phyloP scores from a whole-genome alignment of 2,888 invertebrate species.

The Galeopsomyia nigrocyanea region DNA sequence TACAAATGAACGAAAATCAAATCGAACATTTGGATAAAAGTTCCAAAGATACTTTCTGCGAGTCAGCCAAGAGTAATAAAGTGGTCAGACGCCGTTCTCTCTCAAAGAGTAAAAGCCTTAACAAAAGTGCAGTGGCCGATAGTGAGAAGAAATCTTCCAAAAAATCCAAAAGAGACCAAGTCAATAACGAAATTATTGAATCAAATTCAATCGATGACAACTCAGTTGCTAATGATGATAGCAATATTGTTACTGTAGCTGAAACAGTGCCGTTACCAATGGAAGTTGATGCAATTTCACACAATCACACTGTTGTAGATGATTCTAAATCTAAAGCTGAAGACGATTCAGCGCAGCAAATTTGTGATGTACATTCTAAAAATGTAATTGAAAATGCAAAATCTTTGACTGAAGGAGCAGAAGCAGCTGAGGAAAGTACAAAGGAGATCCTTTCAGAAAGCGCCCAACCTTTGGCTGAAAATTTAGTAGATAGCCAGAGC shows the following conservation, averaged over 20 bases:
- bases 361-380: conserved; percentile 24
- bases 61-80: not conserved
- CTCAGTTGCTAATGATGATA: conserved; percentile 3
- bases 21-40: conserved; percentile 16
- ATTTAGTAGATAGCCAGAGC: no score
- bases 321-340: no score
- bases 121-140: not conserved
- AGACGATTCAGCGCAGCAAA: no score
- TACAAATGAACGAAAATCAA: conserved; percentile 1
- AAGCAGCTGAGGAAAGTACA: no score
- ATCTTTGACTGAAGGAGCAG: not conserved
- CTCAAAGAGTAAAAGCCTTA: not conserved
- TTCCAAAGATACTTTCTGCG: conserved; percentile 3
- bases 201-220: not conserved
- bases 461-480: no score
- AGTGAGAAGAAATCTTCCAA: not conserved
- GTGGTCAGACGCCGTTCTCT: not conserved
- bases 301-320: no score
- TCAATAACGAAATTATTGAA: no score
- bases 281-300: no score
- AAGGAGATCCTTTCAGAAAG: no score
- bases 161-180: not conserved
- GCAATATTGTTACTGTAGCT: no score
- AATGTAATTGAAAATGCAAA: conserved; percentile 21
- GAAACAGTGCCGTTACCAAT: no score